Conservation (phyloP, 2,797 vertebrate species). For the Discoglossus pictus region DNA sequence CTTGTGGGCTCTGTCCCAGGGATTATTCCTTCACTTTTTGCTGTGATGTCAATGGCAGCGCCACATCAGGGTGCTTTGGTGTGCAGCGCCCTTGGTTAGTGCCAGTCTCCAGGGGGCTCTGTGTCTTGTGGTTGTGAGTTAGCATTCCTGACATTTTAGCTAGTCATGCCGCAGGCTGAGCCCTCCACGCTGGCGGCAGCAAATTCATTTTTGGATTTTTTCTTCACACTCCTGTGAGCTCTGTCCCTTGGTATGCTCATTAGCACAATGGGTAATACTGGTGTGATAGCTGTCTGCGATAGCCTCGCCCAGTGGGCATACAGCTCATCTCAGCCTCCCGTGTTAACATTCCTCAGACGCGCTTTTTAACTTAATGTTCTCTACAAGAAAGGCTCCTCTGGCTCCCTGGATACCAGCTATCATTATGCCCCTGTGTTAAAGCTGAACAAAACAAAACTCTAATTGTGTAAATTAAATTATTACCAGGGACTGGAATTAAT, state of each 20-base stretch:
- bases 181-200: slow-evolving; percentile 24
- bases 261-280: slow-evolving; percentile 28
- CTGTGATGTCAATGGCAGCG: no score
- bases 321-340: slow-evolving; percentile 11
- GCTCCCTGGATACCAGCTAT: slow-evolving; percentile 27
- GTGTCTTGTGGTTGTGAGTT: slow-evolving; percentile 13
- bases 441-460: slow-evolving; percentile 44
- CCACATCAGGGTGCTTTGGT: background rate
- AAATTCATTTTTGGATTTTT: slow-evolving; percentile 26
- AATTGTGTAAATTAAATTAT: slow-evolving; percentile 49
- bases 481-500: slow-evolving; percentile 31
- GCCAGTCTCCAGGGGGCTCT: slow-evolving; percentile 5
- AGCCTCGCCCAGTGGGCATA: slow-evolving; percentile 34
- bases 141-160: slow-evolving; percentile 35
- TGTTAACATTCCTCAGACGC: slow-evolving; percentile 30
- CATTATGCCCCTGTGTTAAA: slow-evolving; percentile 30
- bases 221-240: slow-evolving; percentile 19
- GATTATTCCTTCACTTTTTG: no score
- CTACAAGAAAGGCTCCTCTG: slow-evolving; percentile 30
- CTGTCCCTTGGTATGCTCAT: slow-evolving; percentile 39
- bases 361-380: slow-evolving; percentile 47
- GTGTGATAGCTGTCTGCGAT: slow-evolving; percentile 32
- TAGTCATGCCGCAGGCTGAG: slow-evolving; percentile 21
- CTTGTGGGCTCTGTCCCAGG: no score
- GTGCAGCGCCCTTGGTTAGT: no score